phyloP scores from a whole-genome alignment of 2,113 vertebrate species.

The Scophthalmus maximus region DNA sequence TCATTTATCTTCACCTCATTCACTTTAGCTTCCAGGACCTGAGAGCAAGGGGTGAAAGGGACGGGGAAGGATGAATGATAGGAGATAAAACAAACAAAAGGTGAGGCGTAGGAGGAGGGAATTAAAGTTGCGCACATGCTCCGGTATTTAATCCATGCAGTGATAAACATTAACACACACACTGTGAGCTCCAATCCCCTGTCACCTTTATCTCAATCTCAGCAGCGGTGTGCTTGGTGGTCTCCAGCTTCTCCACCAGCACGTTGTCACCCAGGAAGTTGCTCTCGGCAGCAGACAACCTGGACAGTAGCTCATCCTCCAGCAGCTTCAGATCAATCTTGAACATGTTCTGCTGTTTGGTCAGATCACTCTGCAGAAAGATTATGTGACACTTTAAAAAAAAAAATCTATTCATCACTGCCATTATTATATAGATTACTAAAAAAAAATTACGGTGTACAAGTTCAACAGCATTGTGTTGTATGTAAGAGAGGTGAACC shows the following conservation, averaged over 20 bases:
- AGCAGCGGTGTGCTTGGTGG: constrained; percentile 82
- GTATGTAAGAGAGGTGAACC: neutral
- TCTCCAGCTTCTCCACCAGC: constrained; percentile 86
- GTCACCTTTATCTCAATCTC: constrained; percentile 86
- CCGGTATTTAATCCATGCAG: neutral
- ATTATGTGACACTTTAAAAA: neutral
- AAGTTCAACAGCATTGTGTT: neutral
- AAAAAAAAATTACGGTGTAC: neutral
- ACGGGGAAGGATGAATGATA: neutral
- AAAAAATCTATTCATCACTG: neutral
- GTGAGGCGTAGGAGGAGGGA: neutral
- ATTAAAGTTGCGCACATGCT: neutral
- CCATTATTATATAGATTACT: neutral
- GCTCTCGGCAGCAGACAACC: constrained; percentile 81
- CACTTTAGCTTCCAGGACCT: constrained; percentile 87
- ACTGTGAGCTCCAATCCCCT: neutral
- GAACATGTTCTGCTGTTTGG: constrained; percentile 88
- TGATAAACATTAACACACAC: neutral
- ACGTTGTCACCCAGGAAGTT: constrained; percentile 84
- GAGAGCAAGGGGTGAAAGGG: neutral
- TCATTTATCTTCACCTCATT: constrained; percentile 87
- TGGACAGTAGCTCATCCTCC: constrained; percentile 83
- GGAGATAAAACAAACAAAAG: neutral
- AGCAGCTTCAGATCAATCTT: constrained; percentile 88
- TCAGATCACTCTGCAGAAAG: constrained; percentile 78